These are phyloP conservation scores for Drosophila kanekoi DNA, from an alignment of 2,888 invertebrate genomes.

Conservation along the genomic window DNA sequence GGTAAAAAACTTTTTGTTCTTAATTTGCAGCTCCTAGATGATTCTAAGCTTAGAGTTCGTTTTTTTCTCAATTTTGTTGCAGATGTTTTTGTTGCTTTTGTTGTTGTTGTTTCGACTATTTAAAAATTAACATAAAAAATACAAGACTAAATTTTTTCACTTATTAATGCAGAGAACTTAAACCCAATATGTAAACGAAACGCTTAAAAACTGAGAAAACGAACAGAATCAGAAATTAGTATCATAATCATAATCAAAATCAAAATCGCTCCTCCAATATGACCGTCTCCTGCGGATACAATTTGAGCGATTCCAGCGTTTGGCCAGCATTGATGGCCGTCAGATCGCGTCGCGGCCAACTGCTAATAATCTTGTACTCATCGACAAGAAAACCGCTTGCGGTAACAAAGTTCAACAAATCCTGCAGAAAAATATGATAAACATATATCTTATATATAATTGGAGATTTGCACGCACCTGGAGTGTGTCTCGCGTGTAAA, in stretches of 20 bases:
- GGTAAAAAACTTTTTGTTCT: constrained; percentile 44
- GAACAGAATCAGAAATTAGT: constrained; percentile 28
- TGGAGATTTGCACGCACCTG: constrained; percentile 83
- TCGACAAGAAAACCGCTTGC: constrained; percentile 95
- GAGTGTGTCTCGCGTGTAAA: constrained; percentile 86
- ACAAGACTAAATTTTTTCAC: constrained; percentile 48
- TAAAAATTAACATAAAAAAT: constrained; percentile 49
- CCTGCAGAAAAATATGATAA: constrained; percentile 79
- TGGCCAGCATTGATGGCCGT: constrained; percentile 91
- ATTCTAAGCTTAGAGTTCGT: constrained; percentile 17
- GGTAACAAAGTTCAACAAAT: constrained; percentile 93
- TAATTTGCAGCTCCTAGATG: constrained; percentile 33
- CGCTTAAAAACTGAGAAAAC: constrained; percentile 31
- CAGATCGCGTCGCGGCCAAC: constrained; percentile 98
- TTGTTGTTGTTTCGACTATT: constrained; percentile 27
- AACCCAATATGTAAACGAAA: constrained; percentile 47
- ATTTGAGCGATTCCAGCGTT: constrained; percentile 92
- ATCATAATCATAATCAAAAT: constrained; percentile 43
- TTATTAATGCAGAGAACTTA: constrained; percentile 49
- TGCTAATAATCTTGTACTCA: constrained; percentile 95
- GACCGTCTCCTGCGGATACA: constrained; percentile 97
- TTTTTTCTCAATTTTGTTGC: constrained; percentile 5
- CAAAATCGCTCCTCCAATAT: constrained; percentile 95
- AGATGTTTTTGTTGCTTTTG: no score
- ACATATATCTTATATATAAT: neutral